Conservation (phyloP, 2,113 vertebrate genomes). For the Crocuta crocuta region DNA sequence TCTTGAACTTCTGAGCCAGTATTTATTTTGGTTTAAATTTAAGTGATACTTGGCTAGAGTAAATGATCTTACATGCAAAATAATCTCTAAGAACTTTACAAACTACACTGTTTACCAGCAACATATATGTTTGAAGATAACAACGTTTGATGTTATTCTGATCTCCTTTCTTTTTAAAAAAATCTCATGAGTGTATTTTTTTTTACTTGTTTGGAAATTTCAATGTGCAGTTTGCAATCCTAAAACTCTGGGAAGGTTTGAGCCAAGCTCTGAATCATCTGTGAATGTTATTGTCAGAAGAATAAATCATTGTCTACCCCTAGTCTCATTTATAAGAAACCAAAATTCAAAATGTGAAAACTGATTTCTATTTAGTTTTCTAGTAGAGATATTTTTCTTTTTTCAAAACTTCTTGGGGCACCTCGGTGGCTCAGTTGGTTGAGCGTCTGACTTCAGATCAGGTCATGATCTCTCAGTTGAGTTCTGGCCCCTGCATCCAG, state of each 20-base stretch:
- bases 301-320: neutral
- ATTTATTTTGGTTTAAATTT: neutral
- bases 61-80: neutral
- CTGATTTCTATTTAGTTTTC: neutral
- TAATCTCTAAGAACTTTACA: neutral
- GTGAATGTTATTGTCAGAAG: neutral
- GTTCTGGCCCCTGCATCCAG: no score
- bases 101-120: neutral
- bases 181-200: neutral
- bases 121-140: neutral
- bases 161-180: neutral
- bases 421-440: no score
- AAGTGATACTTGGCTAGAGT: neutral
- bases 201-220: neutral
- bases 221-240: neutral
- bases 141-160: neutral
- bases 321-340: neutral
- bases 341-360: neutral
- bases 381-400: neutral
- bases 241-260: neutral
- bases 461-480: no score
- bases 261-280: neutral
- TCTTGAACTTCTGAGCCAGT: neutral
- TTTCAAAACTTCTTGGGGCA: neutral
- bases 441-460: no score